Conservation (phyloP, 2,113 vertebrate genomes). For the Pituophis catenifer region DNA sequence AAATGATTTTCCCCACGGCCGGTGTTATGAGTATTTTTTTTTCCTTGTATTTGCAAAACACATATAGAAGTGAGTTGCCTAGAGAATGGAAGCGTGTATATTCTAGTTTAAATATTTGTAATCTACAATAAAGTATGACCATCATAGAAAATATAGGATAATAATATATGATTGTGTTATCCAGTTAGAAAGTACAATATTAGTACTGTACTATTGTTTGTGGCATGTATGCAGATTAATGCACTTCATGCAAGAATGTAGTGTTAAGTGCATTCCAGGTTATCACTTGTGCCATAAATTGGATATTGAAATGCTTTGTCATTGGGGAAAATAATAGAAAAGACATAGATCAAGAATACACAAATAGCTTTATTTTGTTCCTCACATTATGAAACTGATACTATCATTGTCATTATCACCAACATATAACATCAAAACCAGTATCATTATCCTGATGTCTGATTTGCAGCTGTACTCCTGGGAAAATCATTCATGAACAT, state of each 20-base stretch:
- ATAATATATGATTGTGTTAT: neutral
- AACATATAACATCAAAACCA: neutral
- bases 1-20: neutral
- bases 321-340: neutral
- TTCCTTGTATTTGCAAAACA: neutral
- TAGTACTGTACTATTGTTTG: neutral
- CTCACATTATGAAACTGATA: neutral
- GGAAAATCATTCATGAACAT: neutral
- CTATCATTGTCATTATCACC: neutral
- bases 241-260: neutral
- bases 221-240: neutral
- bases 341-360: neutral
- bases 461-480: neutral
- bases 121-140: neutral
- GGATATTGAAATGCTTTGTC: neutral
- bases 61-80: neutral
- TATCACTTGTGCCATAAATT: neutral
- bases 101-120: neutral
- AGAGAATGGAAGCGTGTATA: neutral
- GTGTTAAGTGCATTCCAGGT: neutral
- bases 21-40: neutral
- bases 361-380: neutral
- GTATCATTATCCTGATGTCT: neutral
- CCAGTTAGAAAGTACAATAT: neutral
- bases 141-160: neutral